Evolutionary conservation across 2,113 vertebrate species (phyloP), one percentile per base, ranked within the genome.

Genomic region (Argyrosomus japonicus): DNA sequence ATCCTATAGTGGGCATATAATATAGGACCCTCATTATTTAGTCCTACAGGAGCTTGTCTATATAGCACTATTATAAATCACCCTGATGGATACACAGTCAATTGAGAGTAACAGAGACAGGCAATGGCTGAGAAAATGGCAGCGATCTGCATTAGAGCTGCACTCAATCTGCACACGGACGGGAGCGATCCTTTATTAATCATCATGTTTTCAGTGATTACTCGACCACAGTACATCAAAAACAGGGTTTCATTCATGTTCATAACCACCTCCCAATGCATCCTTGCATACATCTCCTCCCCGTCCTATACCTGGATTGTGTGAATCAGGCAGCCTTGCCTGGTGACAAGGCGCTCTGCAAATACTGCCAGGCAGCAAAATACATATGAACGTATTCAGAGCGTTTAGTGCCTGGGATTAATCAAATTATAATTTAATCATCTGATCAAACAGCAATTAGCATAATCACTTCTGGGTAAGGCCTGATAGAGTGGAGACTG

Each of bases 361-460:
- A 89, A 95, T 91, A 95, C 92, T 87, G 92, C 79, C 87, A 94
- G 92, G 93, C 94, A 93, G 86, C 91, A 94, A 94, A 95, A 95
- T 86, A 75, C 90, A 94, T 93, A 94, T 93, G 91, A 96, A 96
- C 91, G 84, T 94, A 95, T 95, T 96, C 95, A 92, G 91, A 95
- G 94, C 93, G 1, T 95, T 97, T 96, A 96, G 95, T 93, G 93
- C 93, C 93, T 87, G 88, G 95, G 96, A 97, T 96, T 97, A 96
- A 97, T 96, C 95, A 88, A 97, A 97, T 97, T 96, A 96, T 96
- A 96, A 97, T 97, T 97, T 97, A 97, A 97, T 97, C 97, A 98
- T 97, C 96, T 97, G 96, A 97, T 97, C 97, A 98, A 98, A 97
- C 95, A 96, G 93, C 95, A 96, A 97, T 98, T 97, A 97, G 93